Conservation (phyloP, 2,888 invertebrate species). For the Pogonocherus hispidulus region DNA sequence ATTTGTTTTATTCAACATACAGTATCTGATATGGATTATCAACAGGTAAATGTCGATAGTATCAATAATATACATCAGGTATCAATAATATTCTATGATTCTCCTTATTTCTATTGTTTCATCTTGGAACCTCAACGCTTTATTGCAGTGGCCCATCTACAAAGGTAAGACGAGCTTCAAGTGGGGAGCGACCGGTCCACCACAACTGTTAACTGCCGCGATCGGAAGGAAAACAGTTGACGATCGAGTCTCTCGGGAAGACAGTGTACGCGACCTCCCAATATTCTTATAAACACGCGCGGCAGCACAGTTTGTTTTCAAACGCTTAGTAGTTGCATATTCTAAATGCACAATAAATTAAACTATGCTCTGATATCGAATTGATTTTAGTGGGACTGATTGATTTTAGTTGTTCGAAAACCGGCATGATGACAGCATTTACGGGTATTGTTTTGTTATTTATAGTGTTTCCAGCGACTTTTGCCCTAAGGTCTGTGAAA, state of each 20-base stretch:
- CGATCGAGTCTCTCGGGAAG: conserved; percentile 45
- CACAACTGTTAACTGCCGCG: conserved; percentile 50
- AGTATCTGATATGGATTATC: no score
- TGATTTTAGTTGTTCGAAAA: no score
- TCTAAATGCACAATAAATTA: not conserved
- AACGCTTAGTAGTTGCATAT: not conserved
- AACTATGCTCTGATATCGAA: not conserved
- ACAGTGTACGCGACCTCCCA: conserved; percentile 9
- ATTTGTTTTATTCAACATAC: no score
- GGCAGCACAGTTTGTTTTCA: conserved; percentile 30
- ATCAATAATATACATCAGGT: no score
- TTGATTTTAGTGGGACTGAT: conserved; percentile 7
- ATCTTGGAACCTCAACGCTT: conserved; percentile 1
- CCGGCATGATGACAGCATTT: conserved; percentile 24
- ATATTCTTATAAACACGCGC: conserved; percentile 37
- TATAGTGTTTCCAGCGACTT: conserved; percentile 15
- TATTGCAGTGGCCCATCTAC: conserved; percentile 28
- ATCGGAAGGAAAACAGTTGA: conserved; percentile 53
- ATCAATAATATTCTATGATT: no score
- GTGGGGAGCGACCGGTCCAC: conserved; percentile 53
- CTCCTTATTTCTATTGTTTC: not conserved
- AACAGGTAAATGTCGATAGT: no score
- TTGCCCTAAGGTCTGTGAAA: conserved; percentile 51
- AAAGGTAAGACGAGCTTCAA: conserved; percentile 45
- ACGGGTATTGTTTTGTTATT: conserved; percentile 24